Evolutionary conservation across 2,888 invertebrate genomes (phyloP), one percentile per base, ranked within the genome.

Genomic region (Agrochola litura): DNA sequence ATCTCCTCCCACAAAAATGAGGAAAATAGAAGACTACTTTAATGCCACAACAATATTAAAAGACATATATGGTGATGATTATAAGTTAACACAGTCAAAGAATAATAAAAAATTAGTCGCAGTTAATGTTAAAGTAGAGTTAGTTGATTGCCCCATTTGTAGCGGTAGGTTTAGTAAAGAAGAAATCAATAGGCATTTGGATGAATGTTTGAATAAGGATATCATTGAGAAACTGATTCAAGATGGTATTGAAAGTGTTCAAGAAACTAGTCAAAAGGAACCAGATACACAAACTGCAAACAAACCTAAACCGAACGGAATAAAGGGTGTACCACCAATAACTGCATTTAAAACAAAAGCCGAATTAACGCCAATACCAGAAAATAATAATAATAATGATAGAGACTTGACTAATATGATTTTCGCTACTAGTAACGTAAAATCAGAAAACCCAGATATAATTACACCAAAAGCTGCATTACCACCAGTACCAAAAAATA

Each of bases 131-230:
- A 88, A 90, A 61, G 58, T 73, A 16, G 79, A 90, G 37, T 82
- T 91, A 79, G 94, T 96, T 4, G 89, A 94, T 56, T 97, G 97
- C 90, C 97, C 97, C 14, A 91, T 97, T 74, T 97, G 97, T 89
- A 92, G 92, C 79, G 68, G 75, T 16, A 91, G 92, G 87, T 87
- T 97, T 49, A 87, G 86, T 61, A 90, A 87, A 79, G 86, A 86
- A 66, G 86, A 92, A 81, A 96, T 97, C 81, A 96, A 97, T 83
- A 88, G 77, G 66, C 97, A 97, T 89, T 86, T 97, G 86, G 96
- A 97, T 90, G 95, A 95, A 90, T 97, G 97, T 89, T 89, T 97
- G 22, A 96, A 95, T 84, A 95, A 91, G 89, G 94, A 93, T 58
- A 84, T 95, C 0, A 92, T 96, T 77, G 91, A 94, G 63, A 90